Evolutionary conservation across 2,797 vertebrate species (phyloP).

Genomic region (Cyclura pinguis): DNA sequence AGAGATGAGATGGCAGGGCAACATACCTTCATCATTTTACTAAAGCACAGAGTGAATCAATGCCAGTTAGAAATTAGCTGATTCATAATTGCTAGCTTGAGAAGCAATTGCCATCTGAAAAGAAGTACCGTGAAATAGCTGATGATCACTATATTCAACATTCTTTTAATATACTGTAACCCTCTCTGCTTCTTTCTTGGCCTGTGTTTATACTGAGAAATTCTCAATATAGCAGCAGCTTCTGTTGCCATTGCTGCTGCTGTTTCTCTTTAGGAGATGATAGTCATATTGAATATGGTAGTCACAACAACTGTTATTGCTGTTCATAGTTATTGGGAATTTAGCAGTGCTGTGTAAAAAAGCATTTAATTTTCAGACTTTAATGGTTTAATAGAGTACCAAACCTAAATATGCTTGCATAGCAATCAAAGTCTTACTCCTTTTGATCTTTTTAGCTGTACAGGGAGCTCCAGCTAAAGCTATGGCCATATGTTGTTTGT

Average conservation of each 20-base stretch:
- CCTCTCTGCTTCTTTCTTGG: neutral
- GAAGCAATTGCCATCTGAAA: constrained; percentile 28
- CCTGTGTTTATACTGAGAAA: neutral
- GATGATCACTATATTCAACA: neutral
- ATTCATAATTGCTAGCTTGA: constrained; percentile 15
- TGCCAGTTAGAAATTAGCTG: constrained; percentile 10
- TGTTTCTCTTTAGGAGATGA: neutral
- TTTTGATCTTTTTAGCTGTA: neutral
- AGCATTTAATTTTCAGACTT: constrained; percentile 9
- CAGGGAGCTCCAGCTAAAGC: constrained; percentile 3
- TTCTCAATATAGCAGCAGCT: neutral
- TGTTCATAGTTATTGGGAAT: constrained; percentile 7
- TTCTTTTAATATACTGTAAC: constrained; percentile 1
- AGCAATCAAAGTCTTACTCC: neutral
- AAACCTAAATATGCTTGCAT: constrained; percentile 21
- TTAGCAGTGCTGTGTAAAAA: constrained; percentile 3
- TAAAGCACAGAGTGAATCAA: constrained; percentile 35
- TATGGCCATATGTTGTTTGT: neutral
- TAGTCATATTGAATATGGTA: neutral
- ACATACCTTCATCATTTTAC: constrained; percentile 8
- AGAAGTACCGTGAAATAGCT: rapidly evolving
- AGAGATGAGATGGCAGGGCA: neutral
- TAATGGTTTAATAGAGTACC: neutral
- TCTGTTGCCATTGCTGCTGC: neutral
- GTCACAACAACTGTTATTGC: neutral